Conservation (phyloP, 2,888 invertebrate species). For the Hyppa rectilinea region DNA sequence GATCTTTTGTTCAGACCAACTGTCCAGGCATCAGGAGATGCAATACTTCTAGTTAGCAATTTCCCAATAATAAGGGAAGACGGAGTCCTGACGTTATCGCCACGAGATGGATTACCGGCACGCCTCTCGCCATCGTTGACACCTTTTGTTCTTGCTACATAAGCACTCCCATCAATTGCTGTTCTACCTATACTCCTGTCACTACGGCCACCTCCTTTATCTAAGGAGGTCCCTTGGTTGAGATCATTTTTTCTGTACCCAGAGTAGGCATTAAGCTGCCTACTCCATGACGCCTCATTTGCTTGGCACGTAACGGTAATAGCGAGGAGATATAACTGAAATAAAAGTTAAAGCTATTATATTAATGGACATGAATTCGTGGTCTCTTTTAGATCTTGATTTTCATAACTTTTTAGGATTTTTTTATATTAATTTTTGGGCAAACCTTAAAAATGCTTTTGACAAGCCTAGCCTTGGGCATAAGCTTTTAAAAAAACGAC, state of each 20-base stretch:
- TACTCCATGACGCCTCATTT: slow-evolving; percentile 23
- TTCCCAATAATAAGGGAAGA: neutral
- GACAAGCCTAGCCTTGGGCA: too few species aligned
- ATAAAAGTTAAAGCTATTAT: neutral
- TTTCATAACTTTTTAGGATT: neutral
- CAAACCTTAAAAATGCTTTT: too few species aligned
- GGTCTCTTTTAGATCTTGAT: neutral
- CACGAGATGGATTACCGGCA: neutral
- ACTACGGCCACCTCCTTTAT: neutral
- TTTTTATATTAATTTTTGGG: too few species aligned
- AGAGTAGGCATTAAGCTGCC: slow-evolving; percentile 4
- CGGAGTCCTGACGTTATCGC: neutral
- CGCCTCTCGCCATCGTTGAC: slow-evolving; percentile 3
- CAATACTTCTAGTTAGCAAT: neutral
- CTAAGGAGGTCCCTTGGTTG: neutral
- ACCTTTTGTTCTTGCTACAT: slow-evolving; percentile 6
- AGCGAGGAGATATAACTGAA: slow-evolving; percentile 39
- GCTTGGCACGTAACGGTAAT: slow-evolving; percentile 28
- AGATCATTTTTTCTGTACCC: slow-evolving; percentile 23
- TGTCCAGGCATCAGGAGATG: neutral
- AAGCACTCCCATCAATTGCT: neutral
- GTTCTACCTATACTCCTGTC: slow-evolving; percentile 7
- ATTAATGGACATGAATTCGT: neutral
- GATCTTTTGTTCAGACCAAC: neutral
- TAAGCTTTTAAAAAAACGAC: too few species aligned